phyloP scores from a whole-genome alignment of 2,113 vertebrate genomes.

The rabbit (Oryctolagus cuniculus) region mOryCun1.1 NC_091432.1:188420501-188421000 shows the following conservation, averaged over 20 bases:
- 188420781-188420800: not conserved
- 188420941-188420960: slow-evolving; percentile 73
- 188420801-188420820: not conserved
- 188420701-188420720: slow-evolving; percentile 35
- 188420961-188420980: slow-evolving; percentile 51
- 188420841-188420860: slow-evolving; percentile 1
- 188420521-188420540: not conserved
- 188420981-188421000: slow-evolving; percentile 66
- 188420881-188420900: slow-evolving; percentile 18
- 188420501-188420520: not conserved
- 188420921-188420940: slow-evolving; percentile 71
- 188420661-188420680: not conserved
- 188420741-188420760: not conserved
- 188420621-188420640: not conserved
- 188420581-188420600: not conserved
- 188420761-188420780: not conserved
- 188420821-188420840: not conserved
- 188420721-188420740: not conserved
- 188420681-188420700: not conserved
- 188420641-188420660: not conserved
- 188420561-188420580: not conserved
- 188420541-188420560: not conserved
- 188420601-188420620: not conserved
- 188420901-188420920: slow-evolving; percentile 27
- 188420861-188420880: slow-evolving; percentile 42